These are phyloP conservation scores for Chroicocephalus ridibundus DNA, from an alignment of 2,113 vertebrate genomes.

Conservation along the genomic window DNA sequence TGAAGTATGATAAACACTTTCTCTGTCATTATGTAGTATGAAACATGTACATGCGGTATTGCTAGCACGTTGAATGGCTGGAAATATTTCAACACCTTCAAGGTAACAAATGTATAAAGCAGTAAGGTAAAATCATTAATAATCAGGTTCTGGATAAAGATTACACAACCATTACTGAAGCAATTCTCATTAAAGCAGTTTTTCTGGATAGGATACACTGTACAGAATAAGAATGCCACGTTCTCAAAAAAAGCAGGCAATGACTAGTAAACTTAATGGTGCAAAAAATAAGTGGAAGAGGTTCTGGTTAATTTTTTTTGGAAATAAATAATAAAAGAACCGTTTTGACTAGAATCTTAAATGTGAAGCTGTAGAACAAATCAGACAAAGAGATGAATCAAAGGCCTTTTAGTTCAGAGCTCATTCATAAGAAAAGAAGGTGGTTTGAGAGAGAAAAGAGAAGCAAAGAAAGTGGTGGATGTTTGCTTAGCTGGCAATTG, in stretches of 20 bases:
- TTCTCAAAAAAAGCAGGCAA: background rate
- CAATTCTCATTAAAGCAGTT: background rate
- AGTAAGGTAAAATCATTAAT: slow-evolving; percentile 10
- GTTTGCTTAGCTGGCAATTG: background rate
- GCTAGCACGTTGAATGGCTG: background rate
- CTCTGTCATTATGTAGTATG: background rate
- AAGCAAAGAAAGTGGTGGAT: background rate
- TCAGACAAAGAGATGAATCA: background rate
- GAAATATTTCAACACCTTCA: background rate
- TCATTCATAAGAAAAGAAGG: background rate
- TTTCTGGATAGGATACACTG: background rate
- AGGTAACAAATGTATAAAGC: background rate
- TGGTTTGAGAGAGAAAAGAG: background rate
- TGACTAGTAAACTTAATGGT: background rate
- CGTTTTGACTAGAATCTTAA: background rate
- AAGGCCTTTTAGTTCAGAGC: background rate
- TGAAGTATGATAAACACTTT: background rate
- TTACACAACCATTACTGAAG: background rate
- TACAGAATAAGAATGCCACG: background rate
- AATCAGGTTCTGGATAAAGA: background rate
- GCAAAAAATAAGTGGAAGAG: background rate
- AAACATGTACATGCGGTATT: background rate
- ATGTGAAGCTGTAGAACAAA: background rate
- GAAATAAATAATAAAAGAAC: background rate
- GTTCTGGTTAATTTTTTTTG: background rate